Evolutionary conservation across 1,140 invertebrate genomes (phyloP), one percentile per base, ranked within the genome.

Genomic region (Macrostomum lignano): DNA sequence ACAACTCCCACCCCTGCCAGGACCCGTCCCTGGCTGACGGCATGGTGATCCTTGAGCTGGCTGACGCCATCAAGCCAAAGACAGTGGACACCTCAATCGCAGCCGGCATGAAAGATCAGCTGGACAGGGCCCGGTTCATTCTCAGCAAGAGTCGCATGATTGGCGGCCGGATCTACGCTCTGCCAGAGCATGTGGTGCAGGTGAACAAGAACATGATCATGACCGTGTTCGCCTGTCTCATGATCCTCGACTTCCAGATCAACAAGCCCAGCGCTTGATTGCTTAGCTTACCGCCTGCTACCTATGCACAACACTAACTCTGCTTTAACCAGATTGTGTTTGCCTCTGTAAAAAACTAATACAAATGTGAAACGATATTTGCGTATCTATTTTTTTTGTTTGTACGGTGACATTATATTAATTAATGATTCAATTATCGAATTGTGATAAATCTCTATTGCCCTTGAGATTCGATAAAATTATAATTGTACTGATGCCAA

Each of bases 181-280:
- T 96, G 36, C 86, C 88, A 10, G 88, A 98, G 61, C 88, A 98
- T 58, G 93, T 98, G 44, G 74, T 79, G 2, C 84, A 98, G 63
- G 71, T 86, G 1, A 93, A 94, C 53, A 75, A 70, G 20, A 96
- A 94, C 62, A 88, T 96, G 82, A 73, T 96, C 13, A 86, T 96
- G 82, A 96, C 88, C 4, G 74, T 94, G 29, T 98, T 94, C 63
- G 86, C 88, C 17, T 94, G 84, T 53, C 65, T 96, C 38, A 94
- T 96, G 86, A 76, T 79, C 13, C 67, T 78, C 47, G 82, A 88
- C 60, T 21, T 35, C 15, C 35, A 45, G 21, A 35, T 33, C 6
- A 33, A 19, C 26, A 28, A 28, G 15, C 14, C 26, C 5, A 28
- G 19, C 15, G 26, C 15, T 15, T 28, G 26, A 28, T 5, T 9